phyloP scores from a whole-genome alignment of 2,113 vertebrate genomes.

The Apodemus speciosus region DNA sequence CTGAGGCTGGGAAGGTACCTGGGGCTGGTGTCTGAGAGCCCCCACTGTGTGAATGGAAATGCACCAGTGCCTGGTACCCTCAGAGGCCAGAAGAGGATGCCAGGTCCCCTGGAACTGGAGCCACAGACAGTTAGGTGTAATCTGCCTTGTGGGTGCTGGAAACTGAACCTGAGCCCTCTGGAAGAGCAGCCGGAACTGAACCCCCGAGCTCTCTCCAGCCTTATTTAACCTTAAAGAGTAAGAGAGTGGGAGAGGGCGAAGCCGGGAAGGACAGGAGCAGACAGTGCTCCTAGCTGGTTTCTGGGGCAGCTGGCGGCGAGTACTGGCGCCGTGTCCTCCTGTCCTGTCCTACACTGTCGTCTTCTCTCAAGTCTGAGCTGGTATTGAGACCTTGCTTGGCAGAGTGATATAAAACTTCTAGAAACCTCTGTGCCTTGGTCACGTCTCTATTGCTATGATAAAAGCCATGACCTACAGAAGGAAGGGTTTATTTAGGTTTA shows the following conservation, averaged over 20 bases:
- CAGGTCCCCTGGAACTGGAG: neutral
- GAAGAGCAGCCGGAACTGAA: neutral
- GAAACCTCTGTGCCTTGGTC: neutral
- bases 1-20: neutral
- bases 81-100: neutral
- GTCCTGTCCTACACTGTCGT: rapidly evolving
- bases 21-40: too few species aligned
- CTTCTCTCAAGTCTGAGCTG: neutral
- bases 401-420: neutral
- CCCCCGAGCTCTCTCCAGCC: neutral
- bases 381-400: neutral
- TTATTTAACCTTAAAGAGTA: neutral
- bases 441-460: too few species aligned
- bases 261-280: rapidly evolving
- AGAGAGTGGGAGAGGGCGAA: neutral
- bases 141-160: neutral
- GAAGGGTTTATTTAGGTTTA: neutral
- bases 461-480: neutral
- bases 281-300: neutral
- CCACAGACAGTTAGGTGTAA: neutral
- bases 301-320: neutral
- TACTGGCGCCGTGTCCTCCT: neutral
- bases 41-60: neutral
- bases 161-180: neutral
- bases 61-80: too few species aligned